phyloP scores from a whole-genome alignment of 1,140 invertebrate species.

The Drosophila albomicans region DNA sequence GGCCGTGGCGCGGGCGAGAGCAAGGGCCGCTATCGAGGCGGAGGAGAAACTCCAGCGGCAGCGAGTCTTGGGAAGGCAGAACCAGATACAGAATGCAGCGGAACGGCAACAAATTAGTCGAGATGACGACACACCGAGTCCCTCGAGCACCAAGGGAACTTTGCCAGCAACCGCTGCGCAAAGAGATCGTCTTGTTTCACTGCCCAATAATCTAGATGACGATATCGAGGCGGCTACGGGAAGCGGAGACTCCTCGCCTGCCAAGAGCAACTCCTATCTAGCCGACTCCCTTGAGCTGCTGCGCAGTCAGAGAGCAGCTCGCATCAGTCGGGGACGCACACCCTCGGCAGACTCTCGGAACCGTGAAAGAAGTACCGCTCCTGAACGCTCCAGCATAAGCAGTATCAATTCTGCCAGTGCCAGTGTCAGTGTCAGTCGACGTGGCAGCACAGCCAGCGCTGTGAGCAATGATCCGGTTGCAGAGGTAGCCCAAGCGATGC shows the following conservation, averaged over 20 bases:
- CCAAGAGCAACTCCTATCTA: slow-evolving; percentile 56
- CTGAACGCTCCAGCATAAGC: slow-evolving; percentile 77
- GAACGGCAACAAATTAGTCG: background rate
- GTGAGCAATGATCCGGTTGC: slow-evolving; percentile 27
- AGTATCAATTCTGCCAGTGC: slow-evolving; percentile 69
- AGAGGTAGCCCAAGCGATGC: slow-evolving; percentile 8
- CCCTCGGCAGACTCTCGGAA: slow-evolving; percentile 42
- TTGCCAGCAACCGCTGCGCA: slow-evolving; percentile 29
- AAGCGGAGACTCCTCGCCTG: slow-evolving; percentile 31
- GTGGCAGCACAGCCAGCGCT: slow-evolving; percentile 72
- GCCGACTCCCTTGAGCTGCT: slow-evolving; percentile 73
- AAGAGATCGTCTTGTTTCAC: slow-evolving; percentile 48
- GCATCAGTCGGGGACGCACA: slow-evolving; percentile 67
- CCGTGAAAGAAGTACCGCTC: slow-evolving; percentile 67
- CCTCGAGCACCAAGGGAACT: slow-evolving; percentile 6
- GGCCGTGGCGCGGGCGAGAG: slow-evolving; percentile 54
- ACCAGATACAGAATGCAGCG: background rate
- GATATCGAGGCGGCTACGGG: slow-evolving; percentile 37
- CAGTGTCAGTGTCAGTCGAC: slow-evolving; percentile 64
- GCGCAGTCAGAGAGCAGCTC: slow-evolving; percentile 69
- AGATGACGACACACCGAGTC: background rate
- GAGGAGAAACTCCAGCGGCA: slow-evolving; percentile 23
- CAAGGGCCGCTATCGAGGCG: slow-evolving; percentile 20
- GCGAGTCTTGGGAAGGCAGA: background rate
- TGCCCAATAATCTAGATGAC: slow-evolving; percentile 59